phyloP scores from a whole-genome alignment of 2,797 vertebrate genomes.

The Nannoperca australis region DNA sequence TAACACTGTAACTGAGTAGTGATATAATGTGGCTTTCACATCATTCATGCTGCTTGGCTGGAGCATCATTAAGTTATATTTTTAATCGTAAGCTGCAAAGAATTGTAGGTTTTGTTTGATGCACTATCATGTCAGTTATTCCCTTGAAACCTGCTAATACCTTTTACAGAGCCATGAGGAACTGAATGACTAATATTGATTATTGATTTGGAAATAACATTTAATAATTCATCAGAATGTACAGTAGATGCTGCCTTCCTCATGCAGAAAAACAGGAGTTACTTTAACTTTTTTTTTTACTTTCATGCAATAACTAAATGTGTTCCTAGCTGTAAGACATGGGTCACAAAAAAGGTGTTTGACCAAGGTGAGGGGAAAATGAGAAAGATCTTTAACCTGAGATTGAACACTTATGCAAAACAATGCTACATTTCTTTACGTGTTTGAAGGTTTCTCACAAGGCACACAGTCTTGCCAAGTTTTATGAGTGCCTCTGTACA shows the following conservation, averaged over 20 bases:
- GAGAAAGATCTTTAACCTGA: neutral
- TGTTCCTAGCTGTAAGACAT: neutral
- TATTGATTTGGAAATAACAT: neutral
- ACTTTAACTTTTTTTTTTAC: neutral
- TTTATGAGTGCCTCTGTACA: constrained; percentile 16
- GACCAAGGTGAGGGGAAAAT: neutral
- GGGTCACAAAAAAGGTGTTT: constrained; percentile 9
- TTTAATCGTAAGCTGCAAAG: neutral
- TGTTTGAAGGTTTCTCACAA: constrained; percentile 4
- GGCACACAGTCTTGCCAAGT: constrained; percentile 1
- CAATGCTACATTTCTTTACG: neutral
- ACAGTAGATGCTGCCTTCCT: neutral
- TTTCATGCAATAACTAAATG: constrained; percentile 5
- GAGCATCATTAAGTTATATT: constrained; percentile 6
- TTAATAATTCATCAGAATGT: neutral
- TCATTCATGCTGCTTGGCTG: neutral
- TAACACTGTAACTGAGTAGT: constrained; percentile 17
- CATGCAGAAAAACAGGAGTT: constrained; percentile 4
- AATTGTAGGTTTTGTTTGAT: neutral
- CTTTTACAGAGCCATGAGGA: neutral
- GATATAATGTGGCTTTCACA: constrained; percentile 7
- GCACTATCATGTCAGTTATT: neutral
- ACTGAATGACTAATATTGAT: constrained; percentile 2
- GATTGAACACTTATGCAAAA: neutral
- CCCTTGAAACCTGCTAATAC: constrained; percentile 5